Evolutionary conservation across 2,113 vertebrate genomes (phyloP), one percentile per base, ranked within the genome.

Genomic region (Sorex araneus): DNA sequence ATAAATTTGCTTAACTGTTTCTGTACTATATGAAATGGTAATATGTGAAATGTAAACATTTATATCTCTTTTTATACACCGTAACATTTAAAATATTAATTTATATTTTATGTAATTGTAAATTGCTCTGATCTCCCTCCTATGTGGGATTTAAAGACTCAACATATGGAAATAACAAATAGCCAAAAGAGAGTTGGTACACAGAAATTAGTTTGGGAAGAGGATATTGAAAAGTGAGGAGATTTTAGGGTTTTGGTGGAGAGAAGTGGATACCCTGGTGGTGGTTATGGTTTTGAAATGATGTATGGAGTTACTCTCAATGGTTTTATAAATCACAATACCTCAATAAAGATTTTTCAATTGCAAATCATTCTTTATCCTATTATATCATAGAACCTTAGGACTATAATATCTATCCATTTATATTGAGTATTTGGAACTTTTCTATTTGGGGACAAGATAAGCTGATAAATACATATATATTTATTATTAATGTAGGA

Each of bases 51-150:
- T 87, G 30, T 50, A 83, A n/a, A 32, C 40, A 70, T 69, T 78
- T 87, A 57, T 79, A 36, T 89, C 63, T 82, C 30, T 12, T 94
- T 90, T 86, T 50, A 50, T 69, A 1, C 71, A 73, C 78, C 64
- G 73, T 28, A 85, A 15, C 71, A n/a, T 43, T 57, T 86, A 64
- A 73, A 82, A 83, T 36, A 83, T 74, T 89, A n/a, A 83, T 32
- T 8, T 70, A 45, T 47, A 30, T 57, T 94, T 87, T 15, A 78
- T 66, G 40, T 67, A 43, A 15, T 28, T 87, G 34, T 28, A 74
- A 23, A 27, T 47, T 74, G 5, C 73, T 83, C 27, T 87, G 47
- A 50, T 50, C 10, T 50, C 47, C 10, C 10, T 50, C 47, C 47
- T 50, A 50, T 50, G 47, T 12, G 47, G 47, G 47, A 50, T 50